Evolutionary conservation across 2,113 vertebrate species (phyloP), one percentile per base, ranked within the genome.

Genomic region (Oryzias woworae): DNA sequence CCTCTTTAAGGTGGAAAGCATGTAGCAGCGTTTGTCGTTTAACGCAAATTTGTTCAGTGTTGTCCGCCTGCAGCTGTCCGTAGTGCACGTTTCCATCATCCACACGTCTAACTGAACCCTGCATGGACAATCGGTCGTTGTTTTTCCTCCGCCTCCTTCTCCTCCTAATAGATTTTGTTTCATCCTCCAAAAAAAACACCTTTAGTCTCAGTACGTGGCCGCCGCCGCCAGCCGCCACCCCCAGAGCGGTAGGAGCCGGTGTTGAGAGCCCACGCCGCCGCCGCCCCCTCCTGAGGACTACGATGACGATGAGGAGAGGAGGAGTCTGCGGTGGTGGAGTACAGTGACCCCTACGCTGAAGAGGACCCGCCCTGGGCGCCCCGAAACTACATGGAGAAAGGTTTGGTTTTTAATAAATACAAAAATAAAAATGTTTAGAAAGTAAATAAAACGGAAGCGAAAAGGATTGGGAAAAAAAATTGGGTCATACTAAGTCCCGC

Each of bases 301-400:
- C 14, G 96, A 98, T 52, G 96, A 98, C 22, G 97, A 98, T 8
- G 96, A 97, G 65, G 96, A 0, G 97, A 99, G 36, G 96, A 98
- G 56, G 97, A 98, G 81, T 96, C 97, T 2, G 95, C 97, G 0
- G 97, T 99, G 88, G 97, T 99, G 73, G 97, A 99, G 84, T 99
- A 99, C 87, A 98, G 96, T 0, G 97, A 99, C 79, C 97, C 97
- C 0, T 99, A 99, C 2, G 97, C 97, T 1, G 97, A 99, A 82
- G 97, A 99, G 77, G 97, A 99, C 78, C 96, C 97, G 0, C 96
- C 97, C 0, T 99, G 97, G 97, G 97, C 97, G n/a, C 97, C 97
- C 0, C 90, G 93, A 45, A 94, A 42, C 71, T 98, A 98, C 75
- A 14, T 71, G 69, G 69, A 71, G 13, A 71, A 71, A 71, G 69